A percentile compares a stretch with the other conserved stretches of the same genome.
Evolutionary conservation across 2,888 invertebrate species (phyloP).

Genomic region (Matsumyia berberina): DNA sequence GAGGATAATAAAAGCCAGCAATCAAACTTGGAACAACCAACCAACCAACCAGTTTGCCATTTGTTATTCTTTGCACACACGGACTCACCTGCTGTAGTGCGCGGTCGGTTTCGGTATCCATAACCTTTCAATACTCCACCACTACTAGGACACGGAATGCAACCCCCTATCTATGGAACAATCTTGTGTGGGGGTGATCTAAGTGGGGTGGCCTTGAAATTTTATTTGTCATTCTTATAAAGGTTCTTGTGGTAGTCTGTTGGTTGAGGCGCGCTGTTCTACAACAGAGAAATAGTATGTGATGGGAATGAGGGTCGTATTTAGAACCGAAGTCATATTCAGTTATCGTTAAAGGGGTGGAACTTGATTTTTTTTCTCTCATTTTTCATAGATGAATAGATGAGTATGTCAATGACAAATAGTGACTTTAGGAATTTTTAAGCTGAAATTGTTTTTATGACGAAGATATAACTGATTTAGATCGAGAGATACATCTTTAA

Average conservation of each 20-base stretch:
- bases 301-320: background rate
- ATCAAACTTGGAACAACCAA: slow-evolving; percentile 54
- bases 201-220: slow-evolving; percentile 59
- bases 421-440: slow-evolving; percentile 37
- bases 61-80: slow-evolving; percentile 65
- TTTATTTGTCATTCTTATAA: slow-evolving; percentile 60
- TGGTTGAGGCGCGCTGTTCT: slow-evolving; percentile 16
- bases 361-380: slow-evolving; percentile 33
- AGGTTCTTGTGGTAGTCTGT: slow-evolving; percentile 18
- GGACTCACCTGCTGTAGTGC: slow-evolving; percentile 48
- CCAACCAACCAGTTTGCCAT: slow-evolving; percentile 49
- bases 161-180: slow-evolving; percentile 36
- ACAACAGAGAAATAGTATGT: slow-evolving; percentile 48
- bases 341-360: slow-evolving; percentile 62
- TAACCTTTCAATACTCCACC: slow-evolving; percentile 56
- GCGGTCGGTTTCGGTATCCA: slow-evolving; percentile 53
- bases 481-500: background rate
- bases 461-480: background rate
- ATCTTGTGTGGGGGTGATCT: slow-evolving; percentile 35
- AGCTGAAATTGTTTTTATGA: slow-evolving; percentile 30
- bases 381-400: slow-evolving; percentile 28
- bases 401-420: slow-evolving; percentile 60
- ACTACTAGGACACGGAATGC: slow-evolving; percentile 15
- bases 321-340: slow-evolving; percentile 40
- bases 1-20: slow-evolving; percentile 64